Evolutionary conservation across 2,797 vertebrate genomes (phyloP), one percentile per base, ranked within the genome.

Genomic region (Fratercula arctica): DNA sequence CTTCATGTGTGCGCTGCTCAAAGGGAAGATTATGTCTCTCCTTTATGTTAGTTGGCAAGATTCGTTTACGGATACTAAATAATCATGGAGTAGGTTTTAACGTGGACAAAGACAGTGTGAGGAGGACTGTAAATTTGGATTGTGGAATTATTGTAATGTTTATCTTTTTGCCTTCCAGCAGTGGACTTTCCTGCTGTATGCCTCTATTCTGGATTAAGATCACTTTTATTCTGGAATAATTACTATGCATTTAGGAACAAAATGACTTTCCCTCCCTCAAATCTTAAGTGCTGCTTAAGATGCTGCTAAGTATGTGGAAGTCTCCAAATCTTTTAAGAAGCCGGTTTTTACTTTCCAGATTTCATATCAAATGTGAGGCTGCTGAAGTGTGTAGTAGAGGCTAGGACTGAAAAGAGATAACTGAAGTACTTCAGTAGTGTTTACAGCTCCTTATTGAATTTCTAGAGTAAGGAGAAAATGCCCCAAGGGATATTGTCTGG

Each of bases 41-140:
- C 20, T 76, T 63, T 31, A 31, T 75, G 12, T 79, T n/a, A 74
- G 17, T 25, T 69, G 37, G 17, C 67, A 79, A 5, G 25, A 35
- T 56, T 90, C 16, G 33, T 64, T 89, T 72, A 63, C 37, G 50
- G 35, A 51, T 70, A 20, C 16, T 45, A 63, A 68, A 78, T 66
- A 66, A 50, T n/a, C 11, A 41, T 33, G n/a, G 17, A 85, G 37
- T 63, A 67, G 26, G 25, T 39, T 66, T 90, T 63, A 11, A 4
- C 0, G 0, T 63, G 25, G 29, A 78, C 1, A 1, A 64, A 80
- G 21, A 60, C 13, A 50, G 24, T 2, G 2, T 88, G 64, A 78
- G 39, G 41, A 46, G 11, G 26, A 88, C 26, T 69, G 25, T 70
- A 68, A 73, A 64, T 45, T 35, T 28, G 16, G 18, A 31, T 54